phyloP scores from a whole-genome alignment of 2,888 invertebrate species.

The Tinea trinotella region DNA sequence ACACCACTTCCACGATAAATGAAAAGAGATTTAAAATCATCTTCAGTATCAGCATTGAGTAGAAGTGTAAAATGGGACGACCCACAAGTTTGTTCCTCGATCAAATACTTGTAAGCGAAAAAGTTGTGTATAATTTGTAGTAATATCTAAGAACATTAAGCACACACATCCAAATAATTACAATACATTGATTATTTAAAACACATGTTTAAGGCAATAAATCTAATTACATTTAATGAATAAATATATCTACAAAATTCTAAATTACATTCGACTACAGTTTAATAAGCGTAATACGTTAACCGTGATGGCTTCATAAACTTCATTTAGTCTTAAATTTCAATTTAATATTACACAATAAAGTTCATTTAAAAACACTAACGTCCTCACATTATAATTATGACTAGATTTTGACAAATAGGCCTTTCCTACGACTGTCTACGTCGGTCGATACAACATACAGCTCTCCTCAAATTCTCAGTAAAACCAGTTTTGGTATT shows the following conservation, averaged over 20 bases:
- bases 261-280: constrained; percentile 25
- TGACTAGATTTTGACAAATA: background rate
- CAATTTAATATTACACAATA: background rate
- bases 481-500: constrained; percentile 51
- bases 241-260: constrained; percentile 1
- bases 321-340: constrained; percentile 9
- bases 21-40: too few relatives aligned
- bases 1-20: too few relatives aligned
- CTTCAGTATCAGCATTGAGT: too few relatives aligned
- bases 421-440: constrained; percentile 43
- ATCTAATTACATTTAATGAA: background rate
- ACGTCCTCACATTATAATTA: background rate
- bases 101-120: too few relatives aligned
- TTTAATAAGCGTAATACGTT: constrained; percentile 55
- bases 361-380: background rate
- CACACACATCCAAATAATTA: too few relatives aligned
- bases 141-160: too few relatives aligned
- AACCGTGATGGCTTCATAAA: background rate
- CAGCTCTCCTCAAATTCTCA: constrained; percentile 57
- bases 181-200: too few relatives aligned
- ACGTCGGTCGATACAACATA: constrained; percentile 62
- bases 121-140: too few relatives aligned
- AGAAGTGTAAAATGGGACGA: too few relatives aligned
- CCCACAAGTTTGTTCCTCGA: too few relatives aligned
- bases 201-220: constrained; percentile 2